These are phyloP conservation scores for Azemiops feae DNA, from an alignment of 2,113 vertebrate genomes.

Conservation along the genomic window DNA sequence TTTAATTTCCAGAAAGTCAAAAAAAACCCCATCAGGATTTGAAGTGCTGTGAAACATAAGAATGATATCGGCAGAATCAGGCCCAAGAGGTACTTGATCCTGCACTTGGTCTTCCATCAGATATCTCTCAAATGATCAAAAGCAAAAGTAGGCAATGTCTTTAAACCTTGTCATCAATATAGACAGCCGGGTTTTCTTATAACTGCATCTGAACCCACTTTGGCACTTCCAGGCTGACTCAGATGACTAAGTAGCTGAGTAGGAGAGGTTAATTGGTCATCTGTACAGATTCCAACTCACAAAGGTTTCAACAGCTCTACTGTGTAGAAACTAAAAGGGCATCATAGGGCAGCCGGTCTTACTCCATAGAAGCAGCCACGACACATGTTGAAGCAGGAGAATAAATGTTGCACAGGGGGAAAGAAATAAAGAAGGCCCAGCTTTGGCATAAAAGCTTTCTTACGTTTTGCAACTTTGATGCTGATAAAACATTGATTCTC, in stretches of 20 bases:
- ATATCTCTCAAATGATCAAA: neutral
- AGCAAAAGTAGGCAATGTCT: neutral
- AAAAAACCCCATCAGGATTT: neutral
- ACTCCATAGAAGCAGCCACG: neutral
- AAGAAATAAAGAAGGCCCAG: neutral
- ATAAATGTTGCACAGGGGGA: neutral
- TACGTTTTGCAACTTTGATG: neutral
- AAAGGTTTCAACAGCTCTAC: neutral
- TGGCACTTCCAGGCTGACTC: neutral
- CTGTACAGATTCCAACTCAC: neutral
- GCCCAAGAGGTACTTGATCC: too few relatives aligned
- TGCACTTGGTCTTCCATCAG: neutral
- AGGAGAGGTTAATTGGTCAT: neutral
- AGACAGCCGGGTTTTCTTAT: neutral
- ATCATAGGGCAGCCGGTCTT: neutral
- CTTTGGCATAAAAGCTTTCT: neutral
- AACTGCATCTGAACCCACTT: neutral
- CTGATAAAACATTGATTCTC: neutral
- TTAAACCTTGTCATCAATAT: neutral
- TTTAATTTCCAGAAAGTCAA: neutral
- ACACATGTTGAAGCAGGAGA: neutral
- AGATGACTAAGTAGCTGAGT: neutral
- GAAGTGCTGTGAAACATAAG: neutral
- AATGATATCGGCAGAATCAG: neutral
- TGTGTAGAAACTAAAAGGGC: neutral